Base-by-base conservation (phyloP, 53 echinoderm and acorn worm genomes). In the Luidia sarsii region DNA sequence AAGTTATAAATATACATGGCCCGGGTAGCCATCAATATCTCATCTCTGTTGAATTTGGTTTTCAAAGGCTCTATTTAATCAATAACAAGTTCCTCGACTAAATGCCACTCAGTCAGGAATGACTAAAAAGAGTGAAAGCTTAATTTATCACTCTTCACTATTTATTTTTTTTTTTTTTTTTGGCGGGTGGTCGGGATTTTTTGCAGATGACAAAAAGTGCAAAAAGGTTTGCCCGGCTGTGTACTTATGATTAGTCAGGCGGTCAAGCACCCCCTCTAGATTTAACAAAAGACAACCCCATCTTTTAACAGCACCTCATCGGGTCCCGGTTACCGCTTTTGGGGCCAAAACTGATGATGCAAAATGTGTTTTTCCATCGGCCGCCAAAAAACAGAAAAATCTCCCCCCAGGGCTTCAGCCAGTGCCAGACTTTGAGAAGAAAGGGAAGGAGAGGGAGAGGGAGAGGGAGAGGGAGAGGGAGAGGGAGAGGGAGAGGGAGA, bases 331-430 rank as follows among this genome's bases (percentile, higher is more conserved):
- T 77, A 31, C 77, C 45, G 61, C 61, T 41, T 11, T 6, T 59
- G 55, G 19, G 45, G 67, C 77, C 39, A 77, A 41, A 1, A 34
- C 48, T 50, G 52, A 52, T 52, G 70, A 69, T 31, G 70, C 33
- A 50, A 77, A 77, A 77, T 77, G 77, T 77, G 77, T 77, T 77
- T 77, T 77, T 77, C 77, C 77, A 77, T 77, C 46, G 48, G 59
- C 77, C 41, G 61, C 23, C 59, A 77, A 77, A 77, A 77, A 59
- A 77, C 61, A 60, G 61, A 77, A 60, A 77, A 77, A 77, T 77
- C 74, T 39, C 39, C 77, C 77, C 77, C 33, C 39, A 18, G 48
- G 77, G 24, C 37, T 45, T 7, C 33, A 33, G 57, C 31, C 45
- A 19, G 60, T 59, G 77, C 43, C 77, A 60, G 43, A 43, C 60